Evolutionary conservation across 2,113 vertebrate species (phyloP).

Genomic region (Macquaria australasica): DNA sequence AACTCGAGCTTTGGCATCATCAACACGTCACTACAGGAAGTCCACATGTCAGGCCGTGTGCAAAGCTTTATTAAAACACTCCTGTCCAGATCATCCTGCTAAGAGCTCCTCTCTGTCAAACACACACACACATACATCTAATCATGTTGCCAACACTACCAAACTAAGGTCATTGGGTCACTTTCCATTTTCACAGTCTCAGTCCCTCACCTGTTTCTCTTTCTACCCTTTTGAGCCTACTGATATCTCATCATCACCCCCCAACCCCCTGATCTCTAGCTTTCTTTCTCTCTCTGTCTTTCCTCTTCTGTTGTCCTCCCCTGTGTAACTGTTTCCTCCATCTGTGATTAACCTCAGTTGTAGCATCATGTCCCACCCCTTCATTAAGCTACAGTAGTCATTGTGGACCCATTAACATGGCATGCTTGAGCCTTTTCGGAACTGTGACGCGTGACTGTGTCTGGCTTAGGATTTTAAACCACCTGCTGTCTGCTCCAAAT

Average conservation of each 20-base stretch:
- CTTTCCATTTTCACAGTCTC: conserved; percentile 18
- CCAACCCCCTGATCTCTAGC: not conserved
- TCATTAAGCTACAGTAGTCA: conserved; percentile 26
- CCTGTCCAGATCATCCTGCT: conserved; percentile 35
- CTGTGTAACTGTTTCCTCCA: not conserved
- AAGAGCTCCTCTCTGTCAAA: conserved; percentile 27
- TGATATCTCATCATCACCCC: not conserved
- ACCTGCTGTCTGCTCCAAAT: conserved; percentile 69
- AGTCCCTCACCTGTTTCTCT: conserved; percentile 10
- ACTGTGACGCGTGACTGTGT: conserved; percentile 46
- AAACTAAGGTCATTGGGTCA: conserved; percentile 28
- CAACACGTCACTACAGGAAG: conserved; percentile 63
- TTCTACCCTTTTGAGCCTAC: not conserved
- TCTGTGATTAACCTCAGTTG: conserved; percentile 25
- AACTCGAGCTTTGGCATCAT: conserved; percentile 67
- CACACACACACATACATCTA: conserved; percentile 25
- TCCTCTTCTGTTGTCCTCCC: conserved; percentile 4
- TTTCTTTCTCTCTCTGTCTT: not conserved
- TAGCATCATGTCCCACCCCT: conserved; percentile 8
- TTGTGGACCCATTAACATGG: conserved; percentile 36
- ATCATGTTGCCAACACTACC: conserved; percentile 27
- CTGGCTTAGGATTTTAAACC: conserved; percentile 67
- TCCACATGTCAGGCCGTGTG: conserved; percentile 50
- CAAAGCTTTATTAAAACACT: conserved; percentile 68
- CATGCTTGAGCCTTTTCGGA: conserved; percentile 43